Base-by-base conservation (phyloP, 2,113 vertebrate species). In the Eonycteris spelaea region DNA sequence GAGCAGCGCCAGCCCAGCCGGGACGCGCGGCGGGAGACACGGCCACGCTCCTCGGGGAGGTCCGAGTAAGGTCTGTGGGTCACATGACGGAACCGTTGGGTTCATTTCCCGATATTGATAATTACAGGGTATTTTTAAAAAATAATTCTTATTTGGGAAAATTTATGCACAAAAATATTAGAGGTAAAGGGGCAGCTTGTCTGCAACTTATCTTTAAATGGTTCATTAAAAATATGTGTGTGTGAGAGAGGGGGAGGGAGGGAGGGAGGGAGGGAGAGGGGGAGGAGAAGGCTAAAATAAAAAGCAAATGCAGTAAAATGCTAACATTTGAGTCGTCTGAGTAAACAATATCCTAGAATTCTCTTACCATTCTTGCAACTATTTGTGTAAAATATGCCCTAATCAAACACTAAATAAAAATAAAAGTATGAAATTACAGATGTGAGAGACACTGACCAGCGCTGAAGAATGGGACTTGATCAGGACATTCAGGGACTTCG, bases 71-170 rank as follows among this genome's bases (percentile, higher is more conserved):
- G 22, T 71, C 45, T 61, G 33, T 61, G 73, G 73, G 38, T 38
- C n/a, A 3, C 18, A 1, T 28, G 9, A 53, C 0, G 53, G 30
- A 71, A 82, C 13, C 3, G 16, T 1, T 2, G 3, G 16, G 5
- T 6, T 12, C 10, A 26, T 45, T 80, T 80, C 61, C 6, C 57
- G 19, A 48, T 59, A 40, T 45, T 24, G 59, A 61, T 40, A 3
- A 38, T 7, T 0, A 2, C 3, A 21, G 2, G 6, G 0, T 33
- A 2, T 43, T 51, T 40, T 14, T 61, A 48, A 53, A 45, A 91
- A 79, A 79, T 33, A 38, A 24, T 33, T 33, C 14, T 73, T 65
- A 63, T 2, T 67, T 90, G 90, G 40, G 79, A 65, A 90, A 83
- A 73, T 4, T 33, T 35, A 59, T 35, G 51, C 48, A 57, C 26